A percentile compares a stretch with the other conserved stretches of the same genome.
These are phyloP conservation scores for Chalcis sispes DNA, from an alignment of 2,888 invertebrate genomes.

Conservation along the genomic window DNA sequence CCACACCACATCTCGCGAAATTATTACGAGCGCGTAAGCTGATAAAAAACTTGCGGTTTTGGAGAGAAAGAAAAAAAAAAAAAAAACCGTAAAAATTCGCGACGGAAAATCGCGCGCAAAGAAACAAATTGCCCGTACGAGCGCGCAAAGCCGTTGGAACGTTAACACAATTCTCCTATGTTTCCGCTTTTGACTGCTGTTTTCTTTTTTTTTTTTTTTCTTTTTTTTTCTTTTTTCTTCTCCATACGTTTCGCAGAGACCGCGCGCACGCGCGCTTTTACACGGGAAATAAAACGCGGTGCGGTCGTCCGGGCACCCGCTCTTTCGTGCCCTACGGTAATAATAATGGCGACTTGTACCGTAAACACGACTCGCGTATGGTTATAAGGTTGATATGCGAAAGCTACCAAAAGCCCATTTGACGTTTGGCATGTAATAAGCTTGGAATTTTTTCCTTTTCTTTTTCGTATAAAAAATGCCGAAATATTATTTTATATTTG, in stretches of 20 bases:
- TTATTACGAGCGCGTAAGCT: not conserved
- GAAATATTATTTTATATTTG: too few species aligned
- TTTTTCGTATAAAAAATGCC: too few species aligned
- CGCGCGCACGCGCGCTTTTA: slow-evolving; percentile 41
- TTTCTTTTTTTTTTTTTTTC: slow-evolving; percentile 11
- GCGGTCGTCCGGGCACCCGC: slow-evolving; percentile 30
- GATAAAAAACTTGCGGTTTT: not conserved
- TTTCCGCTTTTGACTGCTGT: slow-evolving; percentile 48
- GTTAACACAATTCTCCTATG: slow-evolving; percentile 50
- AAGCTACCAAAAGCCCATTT: too few species aligned
- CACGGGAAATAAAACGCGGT: slow-evolving; percentile 48
- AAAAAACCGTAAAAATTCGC: not conserved
- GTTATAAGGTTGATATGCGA: too few species aligned
- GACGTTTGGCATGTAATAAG: too few species aligned
- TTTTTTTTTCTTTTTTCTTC: not conserved
- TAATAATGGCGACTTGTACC: too few species aligned
- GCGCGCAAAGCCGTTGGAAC: not conserved
- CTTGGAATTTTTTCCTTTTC: too few species aligned
- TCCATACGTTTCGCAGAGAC: too few species aligned
- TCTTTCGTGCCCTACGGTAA: slow-evolving; percentile 61
- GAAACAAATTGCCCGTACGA: slow-evolving; percentile 26
- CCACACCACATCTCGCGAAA: not conserved
- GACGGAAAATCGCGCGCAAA: slow-evolving; percentile 37
- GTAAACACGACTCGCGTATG: too few species aligned
- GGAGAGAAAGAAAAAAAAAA: not conserved